Conservation (phyloP, 2,113 vertebrate species). For the Leuciscus idus region DNA sequence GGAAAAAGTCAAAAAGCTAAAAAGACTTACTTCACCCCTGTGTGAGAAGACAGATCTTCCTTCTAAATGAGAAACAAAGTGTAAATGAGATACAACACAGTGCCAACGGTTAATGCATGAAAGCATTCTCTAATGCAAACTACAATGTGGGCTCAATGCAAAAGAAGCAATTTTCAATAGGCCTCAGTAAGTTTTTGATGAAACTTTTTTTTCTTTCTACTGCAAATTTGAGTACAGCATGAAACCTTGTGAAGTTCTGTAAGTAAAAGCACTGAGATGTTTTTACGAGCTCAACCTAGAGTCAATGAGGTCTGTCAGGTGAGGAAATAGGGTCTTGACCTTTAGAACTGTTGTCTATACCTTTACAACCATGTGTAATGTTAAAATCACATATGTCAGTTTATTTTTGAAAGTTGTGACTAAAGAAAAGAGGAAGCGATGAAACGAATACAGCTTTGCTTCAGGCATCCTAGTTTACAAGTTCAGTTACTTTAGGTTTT, state of each 20-base stretch:
- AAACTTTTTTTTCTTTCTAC: neutral
- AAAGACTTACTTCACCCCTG: conserved; percentile 39
- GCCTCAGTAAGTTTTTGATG: conserved; percentile 6
- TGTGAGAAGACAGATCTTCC: neutral
- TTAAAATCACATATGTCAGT: neutral
- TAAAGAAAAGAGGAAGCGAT: conserved; percentile 2
- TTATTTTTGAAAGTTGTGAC: neutral
- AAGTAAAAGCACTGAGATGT: neutral
- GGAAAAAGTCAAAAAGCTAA: neutral
- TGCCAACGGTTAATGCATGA: conserved; percentile 30
- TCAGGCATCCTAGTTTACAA: conserved; percentile 29
- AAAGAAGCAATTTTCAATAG: conserved; percentile 46
- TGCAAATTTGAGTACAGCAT: neutral
- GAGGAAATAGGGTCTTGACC: neutral
- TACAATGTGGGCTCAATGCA: conserved; percentile 41
- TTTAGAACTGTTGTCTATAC: neutral
- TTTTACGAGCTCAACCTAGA: neutral
- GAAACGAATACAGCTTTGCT: conserved; percentile 13
- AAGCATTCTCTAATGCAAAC: conserved; percentile 54
- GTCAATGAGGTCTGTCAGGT: neutral
- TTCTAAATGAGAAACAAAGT: neutral
- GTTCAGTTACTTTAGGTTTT: conserved; percentile 22
- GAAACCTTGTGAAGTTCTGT: neutral
- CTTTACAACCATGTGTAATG: neutral
- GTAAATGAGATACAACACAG: conserved; percentile 41